phyloP scores from a whole-genome alignment of 35 echinoderm and acorn worm species.

The Acanthaster planci region DNA sequence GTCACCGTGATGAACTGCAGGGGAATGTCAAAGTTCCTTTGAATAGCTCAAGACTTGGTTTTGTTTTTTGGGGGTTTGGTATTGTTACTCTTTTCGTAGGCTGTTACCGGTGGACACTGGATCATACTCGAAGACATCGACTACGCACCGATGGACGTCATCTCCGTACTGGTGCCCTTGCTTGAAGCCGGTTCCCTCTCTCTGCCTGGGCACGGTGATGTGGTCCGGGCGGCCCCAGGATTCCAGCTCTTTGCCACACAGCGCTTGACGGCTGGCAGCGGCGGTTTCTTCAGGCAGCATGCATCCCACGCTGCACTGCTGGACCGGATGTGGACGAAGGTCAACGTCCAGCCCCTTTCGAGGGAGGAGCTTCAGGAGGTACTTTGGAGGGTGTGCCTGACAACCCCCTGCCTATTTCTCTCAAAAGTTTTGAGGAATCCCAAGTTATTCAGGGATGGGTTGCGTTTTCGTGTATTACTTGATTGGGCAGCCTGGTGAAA shows the following conservation, averaged over 20 bases:
- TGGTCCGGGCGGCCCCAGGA: conserved; percentile 81
- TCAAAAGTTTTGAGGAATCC: too few relatives aligned
- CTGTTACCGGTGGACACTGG: conserved; percentile 82
- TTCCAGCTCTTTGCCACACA: conserved; percentile 98
- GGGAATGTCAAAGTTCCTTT: too few relatives aligned
- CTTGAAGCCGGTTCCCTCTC: conserved; percentile 75
- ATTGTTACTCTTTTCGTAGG: conserved; percentile 39
- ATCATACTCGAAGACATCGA: conserved; percentile 97
- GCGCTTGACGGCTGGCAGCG: conserved; percentile 51
- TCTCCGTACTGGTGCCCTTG: conserved; percentile 87
- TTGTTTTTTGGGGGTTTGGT: too few relatives aligned
- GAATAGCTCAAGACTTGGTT: too few relatives aligned
- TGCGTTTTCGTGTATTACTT: too few relatives aligned
- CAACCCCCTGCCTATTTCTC: too few relatives aligned
- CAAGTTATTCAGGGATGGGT: too few relatives aligned
- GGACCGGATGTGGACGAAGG: conserved; percentile 88
- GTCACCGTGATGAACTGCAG: too few relatives aligned
- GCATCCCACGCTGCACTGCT: conserved; percentile 79
- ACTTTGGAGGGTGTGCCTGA: background rate
- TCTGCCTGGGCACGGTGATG: conserved; percentile 85
- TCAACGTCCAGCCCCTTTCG: conserved; percentile 83
- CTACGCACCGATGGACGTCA: conserved; percentile 98
- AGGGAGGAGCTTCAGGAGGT: conserved; percentile 90
- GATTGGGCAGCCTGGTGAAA: too few relatives aligned
- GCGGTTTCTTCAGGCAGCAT: conserved; percentile 79